phyloP scores from a whole-genome alignment of 1,140 invertebrate genomes.

The Ips nitidus region DNA sequence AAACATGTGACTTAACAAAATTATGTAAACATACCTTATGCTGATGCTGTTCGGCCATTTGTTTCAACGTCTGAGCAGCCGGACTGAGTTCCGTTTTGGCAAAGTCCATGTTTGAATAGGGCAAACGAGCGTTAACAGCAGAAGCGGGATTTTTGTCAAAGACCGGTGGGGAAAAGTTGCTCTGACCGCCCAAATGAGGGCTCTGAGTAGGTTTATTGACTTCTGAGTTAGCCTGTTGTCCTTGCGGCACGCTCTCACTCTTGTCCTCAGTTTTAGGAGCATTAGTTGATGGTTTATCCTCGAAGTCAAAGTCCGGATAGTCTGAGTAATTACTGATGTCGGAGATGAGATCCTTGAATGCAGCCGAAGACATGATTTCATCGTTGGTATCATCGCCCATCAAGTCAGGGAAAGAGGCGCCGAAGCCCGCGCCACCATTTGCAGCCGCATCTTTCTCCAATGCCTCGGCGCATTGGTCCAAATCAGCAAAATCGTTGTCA shows the following conservation, averaged over 20 bases:
- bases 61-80: constrained; percentile 90
- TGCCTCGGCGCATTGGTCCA: constrained; percentile 77
- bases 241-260: constrained; percentile 38
- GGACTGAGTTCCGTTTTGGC: constrained; percentile 74
- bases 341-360: constrained; percentile 85
- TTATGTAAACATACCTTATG: constrained; percentile 60
- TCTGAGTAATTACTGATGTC: constrained; percentile 82
- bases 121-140: constrained; percentile 46
- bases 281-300: constrained; percentile 50
- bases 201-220: constrained; percentile 40
- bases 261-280: constrained; percentile 50
- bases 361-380: constrained; percentile 76
- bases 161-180: constrained; percentile 57
- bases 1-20: not conserved
- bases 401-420: constrained; percentile 75
- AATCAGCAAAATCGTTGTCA: constrained; percentile 79
- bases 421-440: constrained; percentile 69
- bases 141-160: constrained; percentile 47
- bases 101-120: constrained; percentile 57
- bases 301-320: constrained; percentile 77
- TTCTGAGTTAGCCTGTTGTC: constrained; percentile 31
- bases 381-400: constrained; percentile 81
- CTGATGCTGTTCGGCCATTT: constrained; percentile 95
- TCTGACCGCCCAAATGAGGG: constrained; percentile 45
- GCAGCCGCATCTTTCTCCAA: constrained; percentile 77